A percentile compares a stretch with the other conserved stretches of the same genome.
These are phyloP conservation scores for Branchinecta lindahli DNA, from an alignment of 1,140 invertebrate genomes.

Conservation along the genomic window DNA sequence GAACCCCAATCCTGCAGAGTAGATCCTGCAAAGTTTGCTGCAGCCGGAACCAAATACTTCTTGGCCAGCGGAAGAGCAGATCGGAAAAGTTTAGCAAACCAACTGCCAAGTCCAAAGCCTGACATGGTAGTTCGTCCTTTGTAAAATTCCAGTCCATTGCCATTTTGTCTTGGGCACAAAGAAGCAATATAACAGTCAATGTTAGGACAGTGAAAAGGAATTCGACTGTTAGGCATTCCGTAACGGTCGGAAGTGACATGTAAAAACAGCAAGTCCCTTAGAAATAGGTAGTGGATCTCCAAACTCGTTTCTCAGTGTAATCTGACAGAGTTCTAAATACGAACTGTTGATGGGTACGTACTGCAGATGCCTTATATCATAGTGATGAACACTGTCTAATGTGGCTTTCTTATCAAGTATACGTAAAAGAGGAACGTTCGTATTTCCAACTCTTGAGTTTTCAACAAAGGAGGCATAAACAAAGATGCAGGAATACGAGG, in stretches of 20 bases:
- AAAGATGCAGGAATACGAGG: not conserved
- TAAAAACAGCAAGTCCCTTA: not conserved
- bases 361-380: not conserved
- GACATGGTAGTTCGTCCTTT: not conserved
- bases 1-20: not conserved
- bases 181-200: not conserved
- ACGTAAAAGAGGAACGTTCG: not conserved
- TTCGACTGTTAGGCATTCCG: not conserved
- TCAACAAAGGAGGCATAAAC: not conserved
- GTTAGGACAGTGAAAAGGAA: not conserved
- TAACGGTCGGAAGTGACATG: not conserved
- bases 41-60: not conserved
- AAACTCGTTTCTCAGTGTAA: not conserved
- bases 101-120: not conserved
- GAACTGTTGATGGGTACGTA: not conserved
- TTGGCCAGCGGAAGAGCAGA: not conserved
- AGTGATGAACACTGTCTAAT: not conserved
- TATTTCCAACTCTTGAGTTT: not conserved
- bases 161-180: not conserved
- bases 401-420: not conserved
- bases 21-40: not conserved
- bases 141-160: conserved; percentile 3
- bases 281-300: not conserved
- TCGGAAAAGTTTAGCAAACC: not conserved
- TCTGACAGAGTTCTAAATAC: not conserved